Base-by-base conservation (phyloP, 1,140 invertebrate species). In the Trachymyrmex cornetzi region DNA sequence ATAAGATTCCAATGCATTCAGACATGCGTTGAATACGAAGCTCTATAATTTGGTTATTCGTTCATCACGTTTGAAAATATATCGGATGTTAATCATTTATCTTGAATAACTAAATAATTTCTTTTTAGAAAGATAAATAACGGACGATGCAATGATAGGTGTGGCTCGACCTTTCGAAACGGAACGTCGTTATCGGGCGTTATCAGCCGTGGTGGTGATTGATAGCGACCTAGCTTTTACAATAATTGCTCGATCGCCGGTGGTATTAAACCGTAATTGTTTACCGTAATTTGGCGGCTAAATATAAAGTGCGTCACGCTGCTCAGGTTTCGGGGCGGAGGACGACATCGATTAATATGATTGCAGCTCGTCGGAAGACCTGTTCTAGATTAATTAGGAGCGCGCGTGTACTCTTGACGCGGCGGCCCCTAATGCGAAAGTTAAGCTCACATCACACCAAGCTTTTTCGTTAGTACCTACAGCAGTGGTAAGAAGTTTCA, bases 221-320 rank as follows among this genome's bases (percentile, higher is more conserved):
- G 94, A 94, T 95, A 90, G 90, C 88, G 77, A 63, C 22, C 61
- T 75, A 71, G 94, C 94, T 94, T 94, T 95, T 94, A 95, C 92
- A 94, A 94, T 94, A 94, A 95, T 95, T 94, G 91, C 92, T 91
- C 88, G 90, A 92, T 92, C 91, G 91, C 91, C 88, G 69, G 19
- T 71, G 77, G 81, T 93, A 94, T 94, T 92, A 92, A 84, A 69
- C 75, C 85, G 88, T 92, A 94, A 94, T 93, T 93, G 87, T 92
- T 92, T 87, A 74, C 84, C 72, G 87, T 90, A 93, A 91, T 93
- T 92, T 86, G 57, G 61, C 67, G 50, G 61, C 89, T 77, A 88
- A 90, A 90, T 84, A 87, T 90, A 84, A 79, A 74, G 59, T 27
- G 50, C 55, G 57, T 77, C 30, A 34, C 19, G 11, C 30, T 55